Evolutionary conservation across 2,797 vertebrate species (phyloP), one percentile per base, ranked within the genome.

Genomic region (Numenius phaeopus): DNA sequence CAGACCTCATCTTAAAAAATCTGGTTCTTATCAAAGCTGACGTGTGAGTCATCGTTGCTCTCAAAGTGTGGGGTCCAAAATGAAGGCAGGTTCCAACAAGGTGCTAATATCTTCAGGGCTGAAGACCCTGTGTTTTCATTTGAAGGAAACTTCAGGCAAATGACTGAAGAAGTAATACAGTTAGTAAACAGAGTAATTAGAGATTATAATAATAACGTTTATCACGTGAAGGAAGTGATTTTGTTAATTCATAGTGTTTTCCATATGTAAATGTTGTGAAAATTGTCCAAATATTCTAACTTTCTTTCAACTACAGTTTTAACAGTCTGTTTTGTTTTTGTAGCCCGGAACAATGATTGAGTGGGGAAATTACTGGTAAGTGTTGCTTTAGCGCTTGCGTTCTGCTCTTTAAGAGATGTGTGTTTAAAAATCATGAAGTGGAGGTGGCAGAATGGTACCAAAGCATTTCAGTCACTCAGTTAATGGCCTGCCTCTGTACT

Each of bases 361-460:
- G 96, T 99, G 99, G 99, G 99, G 99, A 82, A 99, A 99, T 98
- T 99, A 99, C 98, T 99, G 99, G 99, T 99, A 98, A 99, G 99
- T 97, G 64, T 88, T 55, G 66, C 72, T 90, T 78, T 26, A 42
- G 62, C 52, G 39, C 30, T 40, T 90, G 52, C 11, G 2, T 75
- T 88, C 76, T 84, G 14, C 24, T 57, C 0, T 6, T n/a, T 40
- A 39, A 58, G 89, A 65, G 89, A 14, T 15, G 14, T 18, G 22
- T 34, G 4, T 49, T 78, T 34, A 21, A 64, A 32, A 82, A 37
- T 7, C 30, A 40, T 11, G 27, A 29, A 27, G 49, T 47, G 76
- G 72, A 91, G 67, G 52, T 70, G 64, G 27, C 90, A 83, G 61
- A 34, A 66, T 7, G 34, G 13, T 73, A 40, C 70, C 80, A 58